Conservation (phyloP, 2,888 invertebrate species). For the Phalera bucephala region DNA sequence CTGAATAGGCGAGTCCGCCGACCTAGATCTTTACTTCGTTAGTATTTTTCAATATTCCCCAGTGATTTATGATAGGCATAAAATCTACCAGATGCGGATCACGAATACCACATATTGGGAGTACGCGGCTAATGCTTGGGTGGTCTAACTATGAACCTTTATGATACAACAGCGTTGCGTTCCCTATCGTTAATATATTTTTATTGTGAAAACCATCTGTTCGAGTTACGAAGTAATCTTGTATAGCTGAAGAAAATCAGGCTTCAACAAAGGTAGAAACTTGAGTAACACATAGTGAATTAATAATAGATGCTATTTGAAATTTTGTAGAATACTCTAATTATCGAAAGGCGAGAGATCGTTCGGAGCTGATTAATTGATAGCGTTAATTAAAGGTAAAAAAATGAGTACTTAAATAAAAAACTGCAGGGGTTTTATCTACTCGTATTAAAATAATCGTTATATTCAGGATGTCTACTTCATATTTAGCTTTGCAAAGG, state of each 20-base stretch:
- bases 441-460: too few species aligned
- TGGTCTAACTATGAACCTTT: slow-evolving; percentile 56
- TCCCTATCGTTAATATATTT: slow-evolving; percentile 25
- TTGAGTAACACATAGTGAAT: too few species aligned
- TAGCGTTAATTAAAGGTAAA: too few species aligned
- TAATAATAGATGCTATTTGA: too few species aligned
- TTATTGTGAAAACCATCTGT: slow-evolving; percentile 35
- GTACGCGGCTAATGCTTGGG: slow-evolving; percentile 50
- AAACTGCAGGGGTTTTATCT: too few species aligned
- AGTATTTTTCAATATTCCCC: slow-evolving; percentile 58
- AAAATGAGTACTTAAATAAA: too few species aligned
- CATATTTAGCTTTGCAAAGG: background rate
- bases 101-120: slow-evolving; percentile 48
- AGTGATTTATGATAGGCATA: slow-evolving; percentile 72
- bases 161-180: slow-evolving; percentile 41
- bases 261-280: background rate
- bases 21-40: slow-evolving; percentile 63
- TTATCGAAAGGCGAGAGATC: too few species aligned
- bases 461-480: too few species aligned
- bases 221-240: slow-evolving; percentile 7
- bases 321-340: too few species aligned
- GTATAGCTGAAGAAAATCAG: background rate
- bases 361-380: too few species aligned
- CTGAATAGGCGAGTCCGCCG: slow-evolving; percentile 43
- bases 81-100: slow-evolving; percentile 65